Percentiles rank a stretch among this genome's conserved stretches.
Conservation (phyloP, 2,113 vertebrate species). For the Pipra filicauda region DNA sequence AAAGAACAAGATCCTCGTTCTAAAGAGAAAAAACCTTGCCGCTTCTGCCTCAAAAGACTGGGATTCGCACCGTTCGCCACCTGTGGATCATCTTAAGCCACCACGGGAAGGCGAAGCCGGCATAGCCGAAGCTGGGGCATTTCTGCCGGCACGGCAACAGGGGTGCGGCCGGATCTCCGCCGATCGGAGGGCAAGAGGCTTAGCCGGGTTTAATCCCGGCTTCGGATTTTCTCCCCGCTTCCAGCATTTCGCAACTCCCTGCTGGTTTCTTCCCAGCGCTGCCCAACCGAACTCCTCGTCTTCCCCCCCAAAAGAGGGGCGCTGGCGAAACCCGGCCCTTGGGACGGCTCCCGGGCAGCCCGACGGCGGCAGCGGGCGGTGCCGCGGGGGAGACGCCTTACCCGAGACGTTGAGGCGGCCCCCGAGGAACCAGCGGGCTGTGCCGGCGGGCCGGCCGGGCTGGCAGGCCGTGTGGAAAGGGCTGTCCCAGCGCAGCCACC, state of each 20-base stretch:
- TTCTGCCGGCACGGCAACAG: no score
- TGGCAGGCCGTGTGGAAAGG: constrained; percentile 79
- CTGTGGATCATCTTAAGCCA: background rate
- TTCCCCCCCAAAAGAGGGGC: no score
- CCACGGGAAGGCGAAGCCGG: fast-evolving
- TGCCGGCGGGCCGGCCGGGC: constrained; percentile 69
- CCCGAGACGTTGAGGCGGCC: constrained; percentile 88
- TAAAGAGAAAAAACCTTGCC: background rate
- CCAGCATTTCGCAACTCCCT: background rate
- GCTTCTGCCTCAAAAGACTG: background rate
- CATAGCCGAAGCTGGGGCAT: background rate
- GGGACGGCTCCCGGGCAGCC: background rate
- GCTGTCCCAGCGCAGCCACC: constrained; percentile 77
- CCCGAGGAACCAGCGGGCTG: constrained; percentile 85
- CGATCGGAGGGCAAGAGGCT: background rate
- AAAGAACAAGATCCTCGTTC: background rate
- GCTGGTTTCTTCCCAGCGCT: background rate
- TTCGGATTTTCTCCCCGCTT: background rate
- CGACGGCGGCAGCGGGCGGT: background rate
- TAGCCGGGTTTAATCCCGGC: background rate
- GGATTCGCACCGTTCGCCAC: background rate
- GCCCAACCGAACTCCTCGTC: background rate
- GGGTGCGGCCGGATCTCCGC: background rate
- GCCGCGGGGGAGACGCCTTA: constrained; percentile 52
- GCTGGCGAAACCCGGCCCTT: background rate